These are phyloP conservation scores for Cossypha heuglini DNA, from an alignment of 2,797 vertebrate species.

Conservation along the genomic window DNA sequence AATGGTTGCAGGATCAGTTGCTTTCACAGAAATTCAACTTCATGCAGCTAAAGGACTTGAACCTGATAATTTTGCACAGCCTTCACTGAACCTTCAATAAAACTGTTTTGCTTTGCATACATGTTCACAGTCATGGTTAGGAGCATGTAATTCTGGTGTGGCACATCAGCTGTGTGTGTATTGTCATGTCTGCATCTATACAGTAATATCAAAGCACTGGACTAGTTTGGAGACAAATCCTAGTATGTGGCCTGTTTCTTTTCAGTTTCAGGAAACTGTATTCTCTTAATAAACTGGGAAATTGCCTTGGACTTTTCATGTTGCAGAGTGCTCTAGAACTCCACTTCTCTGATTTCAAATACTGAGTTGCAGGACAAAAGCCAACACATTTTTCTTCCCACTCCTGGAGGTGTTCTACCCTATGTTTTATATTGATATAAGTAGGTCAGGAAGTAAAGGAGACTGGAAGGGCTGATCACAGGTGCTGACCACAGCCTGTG, in stretches of 20 bases:
- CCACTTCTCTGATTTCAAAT: background rate
- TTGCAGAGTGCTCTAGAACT: background rate
- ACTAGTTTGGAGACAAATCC: background rate
- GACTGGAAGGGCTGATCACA: background rate
- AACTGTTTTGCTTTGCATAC: background rate
- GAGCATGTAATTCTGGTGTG: background rate
- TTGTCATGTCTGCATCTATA: background rate
- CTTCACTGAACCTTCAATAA: background rate
- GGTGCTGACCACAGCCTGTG: background rate
- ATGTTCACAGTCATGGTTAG: background rate
- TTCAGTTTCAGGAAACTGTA: background rate
- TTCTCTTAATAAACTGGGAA: background rate
- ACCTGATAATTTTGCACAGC: background rate
- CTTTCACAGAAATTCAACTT: background rate
- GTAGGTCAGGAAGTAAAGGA: background rate
- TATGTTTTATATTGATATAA: background rate
- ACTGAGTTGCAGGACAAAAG: background rate
- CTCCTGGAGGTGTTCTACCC: background rate
- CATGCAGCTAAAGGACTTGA: background rate
- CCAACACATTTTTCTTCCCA: background rate
- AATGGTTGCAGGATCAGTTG: background rate
- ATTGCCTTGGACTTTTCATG: background rate
- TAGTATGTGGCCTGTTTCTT: background rate
- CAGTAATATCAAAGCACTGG: background rate
- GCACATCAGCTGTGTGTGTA: background rate